Conservation (phyloP, 92 coral and sea anemone species). For the Umimayanthus kanabou region DNA sequence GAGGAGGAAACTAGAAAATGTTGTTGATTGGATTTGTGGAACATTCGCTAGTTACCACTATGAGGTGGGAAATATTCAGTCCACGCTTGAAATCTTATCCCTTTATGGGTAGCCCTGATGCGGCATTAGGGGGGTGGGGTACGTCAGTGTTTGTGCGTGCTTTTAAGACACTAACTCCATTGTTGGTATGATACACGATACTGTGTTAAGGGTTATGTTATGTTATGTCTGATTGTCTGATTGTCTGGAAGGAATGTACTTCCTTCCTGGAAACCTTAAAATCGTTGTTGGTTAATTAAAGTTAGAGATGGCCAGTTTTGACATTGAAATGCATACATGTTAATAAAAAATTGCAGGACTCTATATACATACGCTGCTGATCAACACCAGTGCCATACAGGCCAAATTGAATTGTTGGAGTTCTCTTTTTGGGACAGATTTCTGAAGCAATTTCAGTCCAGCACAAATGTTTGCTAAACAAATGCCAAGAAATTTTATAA, state of each 20-base stretch:
- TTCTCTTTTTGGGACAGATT: neutral
- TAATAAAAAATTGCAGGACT: neutral
- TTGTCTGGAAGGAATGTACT: neutral
- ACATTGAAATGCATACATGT: too few species aligned
- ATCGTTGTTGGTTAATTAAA: neutral
- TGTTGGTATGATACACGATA: too few species aligned
- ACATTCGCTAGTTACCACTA: neutral
- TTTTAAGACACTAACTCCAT: too few species aligned
- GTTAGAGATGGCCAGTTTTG: neutral
- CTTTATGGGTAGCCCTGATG: neutral
- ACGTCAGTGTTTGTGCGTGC: too few species aligned
- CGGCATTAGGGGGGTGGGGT: too few species aligned
- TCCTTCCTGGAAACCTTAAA: neutral
- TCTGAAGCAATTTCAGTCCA: neutral
- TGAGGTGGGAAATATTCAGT: neutral
- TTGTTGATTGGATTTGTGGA: neutral
- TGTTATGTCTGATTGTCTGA: neutral
- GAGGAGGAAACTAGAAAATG: neutral
- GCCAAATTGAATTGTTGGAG: neutral
- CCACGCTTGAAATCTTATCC: too few species aligned
- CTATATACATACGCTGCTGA: neutral
- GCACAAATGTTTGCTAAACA: neutral
- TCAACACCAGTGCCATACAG: neutral
- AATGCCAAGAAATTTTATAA: neutral
- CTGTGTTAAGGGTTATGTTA: too few species aligned